Conservation (phyloP, 2,888 invertebrate species). For the Tachina lurida region DNA sequence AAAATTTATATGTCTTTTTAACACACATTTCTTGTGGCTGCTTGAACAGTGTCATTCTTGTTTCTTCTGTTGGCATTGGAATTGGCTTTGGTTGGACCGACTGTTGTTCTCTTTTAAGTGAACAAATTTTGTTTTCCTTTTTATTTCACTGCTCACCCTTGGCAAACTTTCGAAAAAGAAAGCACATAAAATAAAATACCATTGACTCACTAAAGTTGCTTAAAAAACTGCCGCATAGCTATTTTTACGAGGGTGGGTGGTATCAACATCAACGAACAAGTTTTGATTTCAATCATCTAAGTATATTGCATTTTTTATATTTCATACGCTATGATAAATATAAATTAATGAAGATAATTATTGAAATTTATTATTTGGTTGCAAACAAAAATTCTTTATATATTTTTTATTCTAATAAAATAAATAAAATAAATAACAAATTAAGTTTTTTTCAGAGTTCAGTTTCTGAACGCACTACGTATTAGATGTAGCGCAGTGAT, state of each 20-base stretch:
- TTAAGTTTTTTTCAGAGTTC: too few relatives aligned
- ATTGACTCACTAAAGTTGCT: not conserved
- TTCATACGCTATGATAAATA: too few relatives aligned
- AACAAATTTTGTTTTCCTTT: constrained; percentile 11
- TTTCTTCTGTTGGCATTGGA: constrained; percentile 8
- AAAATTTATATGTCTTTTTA: constrained; percentile 24
- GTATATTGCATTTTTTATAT: too few relatives aligned
- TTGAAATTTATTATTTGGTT: too few relatives aligned
- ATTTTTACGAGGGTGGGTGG: not conserved
- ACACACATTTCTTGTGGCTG: constrained; percentile 17
- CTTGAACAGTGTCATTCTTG: not conserved
- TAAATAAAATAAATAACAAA: too few relatives aligned
- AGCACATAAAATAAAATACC: not conserved
- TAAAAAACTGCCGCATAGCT: not conserved
- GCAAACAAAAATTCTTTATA: too few relatives aligned
- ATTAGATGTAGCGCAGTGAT: too few relatives aligned
- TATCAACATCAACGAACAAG: too few relatives aligned
- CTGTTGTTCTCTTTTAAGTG: not conserved
- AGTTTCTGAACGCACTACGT: too few relatives aligned
- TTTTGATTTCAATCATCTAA: too few relatives aligned
- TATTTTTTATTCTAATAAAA: too few relatives aligned
- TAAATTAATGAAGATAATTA: too few relatives aligned
- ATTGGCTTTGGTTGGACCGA: constrained; percentile 12
- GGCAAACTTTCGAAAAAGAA: not conserved
- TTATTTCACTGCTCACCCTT: constrained; percentile 7